A percentile compares a stretch with the other conserved stretches of the same genome.
Conservation (phyloP, 2,797 vertebrate genomes). For the Sebastes matsubarae region DNA sequence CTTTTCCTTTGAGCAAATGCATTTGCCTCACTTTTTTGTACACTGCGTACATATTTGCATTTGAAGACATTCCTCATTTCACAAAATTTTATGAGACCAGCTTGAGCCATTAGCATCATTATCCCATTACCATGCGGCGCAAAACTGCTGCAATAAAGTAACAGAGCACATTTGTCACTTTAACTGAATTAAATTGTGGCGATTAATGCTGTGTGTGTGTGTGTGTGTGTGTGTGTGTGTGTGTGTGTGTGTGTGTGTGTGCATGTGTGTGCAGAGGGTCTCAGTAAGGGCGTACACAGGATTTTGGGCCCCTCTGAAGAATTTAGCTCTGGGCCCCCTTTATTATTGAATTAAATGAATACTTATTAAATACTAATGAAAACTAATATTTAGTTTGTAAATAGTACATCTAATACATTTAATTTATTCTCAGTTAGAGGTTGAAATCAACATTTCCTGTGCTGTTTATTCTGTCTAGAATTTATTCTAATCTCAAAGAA, state of each 20-base stretch:
- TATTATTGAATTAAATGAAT: background rate
- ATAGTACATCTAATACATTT: background rate
- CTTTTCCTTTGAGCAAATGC: conserved; percentile 15
- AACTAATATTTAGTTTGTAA: background rate
- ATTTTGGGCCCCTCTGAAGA: background rate
- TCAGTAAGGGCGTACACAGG: background rate
- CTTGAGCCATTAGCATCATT: conserved; percentile 55
- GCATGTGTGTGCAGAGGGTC: background rate
- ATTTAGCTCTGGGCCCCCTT: background rate
- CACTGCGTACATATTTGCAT: conserved; percentile 32
- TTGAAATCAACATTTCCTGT: background rate
- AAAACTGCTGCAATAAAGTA: conserved; percentile 48
- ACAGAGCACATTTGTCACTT: conserved; percentile 43
- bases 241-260: background rate
- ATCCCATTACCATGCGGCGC: conserved; percentile 55
- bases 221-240: background rate
- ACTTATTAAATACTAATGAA: background rate
- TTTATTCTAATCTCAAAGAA: background rate
- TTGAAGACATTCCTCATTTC: conserved; percentile 41
- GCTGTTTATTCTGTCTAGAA: background rate
- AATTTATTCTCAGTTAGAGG: background rate
- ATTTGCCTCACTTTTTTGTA: conserved; percentile 15
- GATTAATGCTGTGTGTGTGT: conserved; percentile 35
- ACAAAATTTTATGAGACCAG: conserved; percentile 27
- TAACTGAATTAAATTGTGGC: conserved; percentile 47